Percentiles rank a stretch among this genome's conserved stretches.
Evolutionary conservation across 2,797 vertebrate genomes (phyloP).

Genomic region (Geotrypetes seraphini): DNA sequence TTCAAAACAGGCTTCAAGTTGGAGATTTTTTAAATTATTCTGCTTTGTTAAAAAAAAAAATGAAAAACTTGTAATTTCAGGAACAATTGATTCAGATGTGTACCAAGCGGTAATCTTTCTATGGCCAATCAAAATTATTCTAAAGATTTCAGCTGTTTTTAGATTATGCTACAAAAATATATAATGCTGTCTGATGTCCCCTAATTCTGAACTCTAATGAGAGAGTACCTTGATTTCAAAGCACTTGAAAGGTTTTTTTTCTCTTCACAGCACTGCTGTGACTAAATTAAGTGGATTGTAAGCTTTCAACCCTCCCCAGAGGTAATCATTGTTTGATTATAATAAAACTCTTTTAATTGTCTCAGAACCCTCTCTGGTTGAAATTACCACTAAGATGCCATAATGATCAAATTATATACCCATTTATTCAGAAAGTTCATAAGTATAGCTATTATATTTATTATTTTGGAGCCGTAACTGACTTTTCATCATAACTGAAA

Average conservation of each 20-base stretch:
- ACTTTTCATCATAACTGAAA: conserved; percentile 1
- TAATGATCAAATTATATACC: not conserved
- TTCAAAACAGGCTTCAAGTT: too few relatives aligned
- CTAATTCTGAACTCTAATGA: conserved; percentile 4
- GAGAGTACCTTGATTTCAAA: conserved; percentile 9
- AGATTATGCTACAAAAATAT: not conserved
- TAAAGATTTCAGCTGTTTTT: not conserved
- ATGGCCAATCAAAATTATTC: too few relatives aligned
- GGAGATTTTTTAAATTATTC: too few relatives aligned
- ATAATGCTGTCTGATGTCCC: not conserved
- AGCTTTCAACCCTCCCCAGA: conserved; percentile 11
- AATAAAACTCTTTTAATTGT: conserved; percentile 21
- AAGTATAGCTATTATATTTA: not conserved
- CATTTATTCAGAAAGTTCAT: conserved; percentile 7
- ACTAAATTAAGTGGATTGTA: conserved; percentile 17
- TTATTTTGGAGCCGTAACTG: conserved; percentile 4
- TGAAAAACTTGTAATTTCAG: too few relatives aligned
- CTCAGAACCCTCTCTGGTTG: not conserved
- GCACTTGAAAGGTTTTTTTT: conserved; percentile 12
- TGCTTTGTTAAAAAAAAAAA: too few relatives aligned
- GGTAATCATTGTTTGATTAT: conserved; percentile 20
- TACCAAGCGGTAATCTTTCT: too few relatives aligned
- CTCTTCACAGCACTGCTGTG: conserved; percentile 6
- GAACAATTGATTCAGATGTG: too few relatives aligned
- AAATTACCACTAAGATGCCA: not conserved